Conservation (phyloP, 2,797 vertebrate genomes). For the Amblyopsis hoosieri region DNA sequence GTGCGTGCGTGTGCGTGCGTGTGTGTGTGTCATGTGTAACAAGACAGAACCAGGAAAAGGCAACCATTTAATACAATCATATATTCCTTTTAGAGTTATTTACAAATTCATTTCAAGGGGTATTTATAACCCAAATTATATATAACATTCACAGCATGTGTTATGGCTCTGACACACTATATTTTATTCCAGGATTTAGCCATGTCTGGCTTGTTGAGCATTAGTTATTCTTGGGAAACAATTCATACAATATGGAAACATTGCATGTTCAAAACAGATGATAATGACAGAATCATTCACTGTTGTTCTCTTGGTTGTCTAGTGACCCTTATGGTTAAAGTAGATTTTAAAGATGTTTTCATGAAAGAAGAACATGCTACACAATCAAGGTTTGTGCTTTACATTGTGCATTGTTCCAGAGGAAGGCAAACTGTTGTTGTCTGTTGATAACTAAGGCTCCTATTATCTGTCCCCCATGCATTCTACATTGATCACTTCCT, state of each 20-base stretch:
- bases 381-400: neutral
- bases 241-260: neutral
- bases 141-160: too few relatives aligned
- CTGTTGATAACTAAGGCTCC: too few relatives aligned
- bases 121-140: too few relatives aligned
- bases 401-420: too few relatives aligned
- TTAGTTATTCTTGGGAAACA: slow-evolving; percentile 3
- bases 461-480: too few relatives aligned
- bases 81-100: too few relatives aligned
- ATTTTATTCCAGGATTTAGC: neutral
- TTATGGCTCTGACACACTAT: neutral
- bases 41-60: too few relatives aligned
- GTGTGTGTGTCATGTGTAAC: slow-evolving; percentile 1
- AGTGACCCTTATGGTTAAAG: neutral
- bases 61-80: too few relatives aligned
- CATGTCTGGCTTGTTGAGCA: neutral
- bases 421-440: too few relatives aligned
- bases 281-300: neutral
- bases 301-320: neutral
- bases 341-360: too few relatives aligned
- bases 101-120: too few relatives aligned
- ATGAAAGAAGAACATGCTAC: neutral
- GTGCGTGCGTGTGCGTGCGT: slow-evolving; percentile 3
- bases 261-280: neutral
- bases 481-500: too few relatives aligned